phyloP scores from a whole-genome alignment of 2,888 invertebrate genomes.

The Agonopterix subpropinquella region DNA sequence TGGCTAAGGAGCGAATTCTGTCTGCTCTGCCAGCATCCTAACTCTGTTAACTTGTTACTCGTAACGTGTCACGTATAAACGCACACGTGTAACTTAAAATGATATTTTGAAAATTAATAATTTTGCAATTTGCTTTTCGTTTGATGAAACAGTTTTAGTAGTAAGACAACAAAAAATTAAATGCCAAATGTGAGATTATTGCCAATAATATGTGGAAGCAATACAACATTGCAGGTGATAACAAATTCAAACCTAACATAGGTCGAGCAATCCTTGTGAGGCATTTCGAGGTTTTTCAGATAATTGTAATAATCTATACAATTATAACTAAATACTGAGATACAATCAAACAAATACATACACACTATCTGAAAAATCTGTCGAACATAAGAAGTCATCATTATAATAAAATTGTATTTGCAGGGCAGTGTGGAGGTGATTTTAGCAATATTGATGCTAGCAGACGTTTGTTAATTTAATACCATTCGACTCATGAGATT shows the following conservation, averaged over 20 bases:
- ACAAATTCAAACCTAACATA: neutral
- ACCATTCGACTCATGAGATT: constrained; percentile 25
- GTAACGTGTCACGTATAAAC: too few species aligned
- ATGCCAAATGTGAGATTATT: constrained; percentile 60
- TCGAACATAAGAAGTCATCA: too few species aligned
- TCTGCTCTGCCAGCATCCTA: too few species aligned
- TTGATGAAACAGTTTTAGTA: neutral
- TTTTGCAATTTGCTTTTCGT: neutral
- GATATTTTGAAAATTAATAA: neutral
- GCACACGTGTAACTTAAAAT: neutral
- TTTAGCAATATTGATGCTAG: neutral
- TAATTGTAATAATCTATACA: too few species aligned
- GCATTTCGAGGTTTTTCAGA: neutral
- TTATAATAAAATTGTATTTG: too few species aligned
- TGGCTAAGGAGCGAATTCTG: too few species aligned
- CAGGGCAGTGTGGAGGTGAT: neutral
- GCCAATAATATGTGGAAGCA: constrained; percentile 71
- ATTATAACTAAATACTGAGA: neutral
- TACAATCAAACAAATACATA: neutral
- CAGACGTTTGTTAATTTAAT: too few species aligned
- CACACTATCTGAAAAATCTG: too few species aligned
- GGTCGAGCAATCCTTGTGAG: neutral
- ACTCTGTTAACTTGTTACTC: too few species aligned
- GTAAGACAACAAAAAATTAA: constrained; percentile 6
- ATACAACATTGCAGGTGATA: constrained; percentile 31